These are phyloP conservation scores for Drosophila aff. DNA, from an alignment of 1,140 invertebrate genomes.

Conservation along the genomic window DNA sequence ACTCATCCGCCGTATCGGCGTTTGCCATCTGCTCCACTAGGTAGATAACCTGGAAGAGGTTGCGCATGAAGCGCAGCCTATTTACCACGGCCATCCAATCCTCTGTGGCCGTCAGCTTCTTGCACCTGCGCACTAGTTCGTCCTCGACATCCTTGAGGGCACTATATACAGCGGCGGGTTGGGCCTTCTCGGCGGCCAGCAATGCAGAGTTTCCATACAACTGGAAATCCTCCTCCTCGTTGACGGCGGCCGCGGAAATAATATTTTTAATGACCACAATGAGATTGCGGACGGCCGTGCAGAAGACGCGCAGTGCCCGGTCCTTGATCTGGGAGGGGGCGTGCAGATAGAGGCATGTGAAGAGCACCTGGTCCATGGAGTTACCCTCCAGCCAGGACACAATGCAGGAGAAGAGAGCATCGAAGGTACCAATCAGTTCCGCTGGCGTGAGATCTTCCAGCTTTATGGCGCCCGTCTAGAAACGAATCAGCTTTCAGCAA, in stretches of 20 bases:
- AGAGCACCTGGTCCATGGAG: constrained; percentile 98
- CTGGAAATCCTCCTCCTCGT: constrained; percentile 98
- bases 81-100: constrained; percentile 89
- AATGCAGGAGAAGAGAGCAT: constrained; percentile 95
- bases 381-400: constrained; percentile 98
- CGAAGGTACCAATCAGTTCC: constrained; percentile 95
- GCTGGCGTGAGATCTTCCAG: constrained; percentile 90
- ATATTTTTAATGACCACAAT: constrained; percentile 96
- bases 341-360: constrained; percentile 98
- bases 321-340: constrained; percentile 94
- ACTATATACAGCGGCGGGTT: constrained; percentile 91
- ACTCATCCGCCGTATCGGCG: constrained; percentile 86
- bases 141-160: constrained; percentile 97
- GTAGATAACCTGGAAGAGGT: constrained; percentile 93
- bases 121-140: constrained; percentile 91
- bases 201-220: constrained; percentile 95
- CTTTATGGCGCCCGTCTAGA: constrained; percentile 91
- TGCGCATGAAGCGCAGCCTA: constrained; percentile 93
- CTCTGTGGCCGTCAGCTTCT: constrained; percentile 86
- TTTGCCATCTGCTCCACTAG: constrained; percentile 87
- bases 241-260: constrained; percentile 94
- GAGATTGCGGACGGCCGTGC: constrained; percentile 94
- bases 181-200: constrained; percentile 92
- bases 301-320: constrained; percentile 93
- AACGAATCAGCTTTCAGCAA: neutral